Evolutionary conservation across 1,140 invertebrate species (phyloP), one percentile per base, ranked within the genome.

Genomic region (Calephelis nemesis): DNA sequence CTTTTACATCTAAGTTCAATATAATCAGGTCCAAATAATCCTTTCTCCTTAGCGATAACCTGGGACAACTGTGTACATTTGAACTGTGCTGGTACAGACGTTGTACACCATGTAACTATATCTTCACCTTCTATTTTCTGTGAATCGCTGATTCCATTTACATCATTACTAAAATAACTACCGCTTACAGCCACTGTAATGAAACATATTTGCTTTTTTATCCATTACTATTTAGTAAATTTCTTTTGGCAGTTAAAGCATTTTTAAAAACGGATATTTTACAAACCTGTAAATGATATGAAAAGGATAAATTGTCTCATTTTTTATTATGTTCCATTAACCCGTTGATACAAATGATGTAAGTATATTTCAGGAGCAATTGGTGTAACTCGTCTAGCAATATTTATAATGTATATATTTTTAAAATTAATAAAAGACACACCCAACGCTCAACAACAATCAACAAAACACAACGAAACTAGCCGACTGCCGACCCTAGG

Each of bases 51-150:
- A 66, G 94, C 90, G 3, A 96, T 91, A 5, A 95, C 94, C 64
- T 88, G 92, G 0, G 95, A 92, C 67, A 97, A 94, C 72, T 95
- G 95, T 60, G 93, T 83, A 83, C 97, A 98, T 92, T 98, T 98
- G 58, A 93, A 92, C 70, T 96, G 94, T 82, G 97, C 97, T 13
- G 92, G 88, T 13, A 86, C 71, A 50, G 94, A 96, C 11, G 96
- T 93, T 1, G 96, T 97, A 84, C 97, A 98, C 96, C 97, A 98
- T 62, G 91, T 85, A 48, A 93, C 76, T 60, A 90, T 81, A 62
- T 92, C 84, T 47, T 80, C 72, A 5, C 87, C 87, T 73, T 89
- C 84, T 3, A 81, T 68, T 72, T 82, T 82, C 12, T 58, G 52
- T 11, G 68, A 49, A 15, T 72, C 66, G 47, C 65, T 74, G 0